Evolutionary conservation across 2,888 invertebrate species (phyloP).

Genomic region (Linhomoeus sp.): DNA sequence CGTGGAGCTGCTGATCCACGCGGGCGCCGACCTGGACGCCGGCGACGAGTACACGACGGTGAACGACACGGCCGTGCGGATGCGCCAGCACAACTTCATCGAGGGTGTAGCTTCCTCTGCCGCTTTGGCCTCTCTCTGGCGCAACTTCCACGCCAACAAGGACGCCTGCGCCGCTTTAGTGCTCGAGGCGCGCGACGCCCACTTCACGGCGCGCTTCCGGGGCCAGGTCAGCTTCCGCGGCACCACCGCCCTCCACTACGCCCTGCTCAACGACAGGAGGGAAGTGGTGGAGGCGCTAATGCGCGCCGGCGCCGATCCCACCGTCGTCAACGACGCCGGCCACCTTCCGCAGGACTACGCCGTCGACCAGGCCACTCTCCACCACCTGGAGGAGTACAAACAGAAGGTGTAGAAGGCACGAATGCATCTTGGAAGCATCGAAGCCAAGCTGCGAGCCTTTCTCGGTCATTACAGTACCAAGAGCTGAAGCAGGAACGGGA

Average conservation of each 20-base stretch:
- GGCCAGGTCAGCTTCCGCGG: slow-evolving; percentile 54
- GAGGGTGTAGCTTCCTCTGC: not conserved
- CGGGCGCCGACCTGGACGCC: slow-evolving; percentile 4
- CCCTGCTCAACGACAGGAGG: slow-evolving; percentile 50
- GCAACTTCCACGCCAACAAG: not conserved
- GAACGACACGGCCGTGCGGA: not conserved
- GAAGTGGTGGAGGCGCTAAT: slow-evolving; percentile 38
- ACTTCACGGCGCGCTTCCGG: slow-evolving; percentile 47
- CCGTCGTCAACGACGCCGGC: slow-evolving; percentile 53
- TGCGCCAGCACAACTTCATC: not conserved
- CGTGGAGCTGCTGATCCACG: not conserved
- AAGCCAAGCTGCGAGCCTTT: too few relatives aligned
- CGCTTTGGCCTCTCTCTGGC: not conserved
- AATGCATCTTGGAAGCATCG: too few relatives aligned
- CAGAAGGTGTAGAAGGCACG: slow-evolving; percentile 15
- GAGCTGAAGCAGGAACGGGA: slow-evolving; percentile 41
- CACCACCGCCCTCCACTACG: slow-evolving; percentile 72
- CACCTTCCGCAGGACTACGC: slow-evolving; percentile 54
- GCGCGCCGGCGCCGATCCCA: slow-evolving; percentile 33
- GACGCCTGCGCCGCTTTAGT: slow-evolving; percentile 19
- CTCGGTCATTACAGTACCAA: slow-evolving; percentile 13
- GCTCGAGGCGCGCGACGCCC: slow-evolving; percentile 47
- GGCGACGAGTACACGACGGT: not conserved
- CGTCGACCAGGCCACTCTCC: slow-evolving; percentile 42
- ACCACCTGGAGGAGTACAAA: slow-evolving; percentile 35